A percentile compares a stretch with the other conserved stretches of the same genome.
Evolutionary conservation across 2,797 vertebrate species (phyloP).

Genomic region (Leptatherina wallacei): DNA sequence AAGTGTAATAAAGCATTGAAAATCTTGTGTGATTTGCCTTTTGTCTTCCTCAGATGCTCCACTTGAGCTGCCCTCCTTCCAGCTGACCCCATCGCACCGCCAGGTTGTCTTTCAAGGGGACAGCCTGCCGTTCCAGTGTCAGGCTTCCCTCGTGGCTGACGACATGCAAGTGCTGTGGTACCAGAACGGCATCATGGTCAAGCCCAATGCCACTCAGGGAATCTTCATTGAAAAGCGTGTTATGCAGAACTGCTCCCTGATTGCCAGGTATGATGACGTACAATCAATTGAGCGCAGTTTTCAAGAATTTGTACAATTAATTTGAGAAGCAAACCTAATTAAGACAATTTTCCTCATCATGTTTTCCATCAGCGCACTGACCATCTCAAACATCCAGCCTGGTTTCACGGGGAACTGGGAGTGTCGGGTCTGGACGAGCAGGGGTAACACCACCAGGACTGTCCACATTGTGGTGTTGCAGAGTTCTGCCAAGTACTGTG

Average conservation of each 20-base stretch:
- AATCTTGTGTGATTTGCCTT: not conserved
- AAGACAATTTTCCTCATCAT: not conserved
- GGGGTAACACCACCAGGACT: slow-evolving; percentile 94
- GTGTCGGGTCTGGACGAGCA: slow-evolving; percentile 91
- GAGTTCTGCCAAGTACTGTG: slow-evolving; percentile 93
- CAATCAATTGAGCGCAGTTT: not conserved
- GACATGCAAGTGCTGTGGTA: slow-evolving; percentile 99
- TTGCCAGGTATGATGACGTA: slow-evolving; percentile 86
- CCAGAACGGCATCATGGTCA: slow-evolving; percentile 94
- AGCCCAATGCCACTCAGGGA: slow-evolving; percentile 91
- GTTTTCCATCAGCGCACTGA: slow-evolving; percentile 86
- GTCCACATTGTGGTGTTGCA: slow-evolving; percentile 95
- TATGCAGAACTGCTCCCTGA: slow-evolving; percentile 97
- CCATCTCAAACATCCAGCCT: slow-evolving; percentile 97
- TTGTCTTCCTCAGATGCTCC: slow-evolving; percentile 86
- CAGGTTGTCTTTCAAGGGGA: slow-evolving; percentile 98
- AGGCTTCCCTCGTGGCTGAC: slow-evolving; percentile 94
- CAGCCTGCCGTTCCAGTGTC: slow-evolving; percentile 96
- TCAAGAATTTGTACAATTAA: not conserved
- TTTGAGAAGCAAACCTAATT: not conserved
- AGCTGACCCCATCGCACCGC: slow-evolving; percentile 94
- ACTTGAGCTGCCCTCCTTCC: slow-evolving; percentile 95
- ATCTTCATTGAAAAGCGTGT: slow-evolving; percentile 96
- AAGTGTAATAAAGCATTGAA: slow-evolving; percentile 6
- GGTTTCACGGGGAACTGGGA: slow-evolving; percentile 97